Evolutionary conservation across 2,797 vertebrate species (phyloP).

Genomic region (Stomatorhinus walkeri): DNA sequence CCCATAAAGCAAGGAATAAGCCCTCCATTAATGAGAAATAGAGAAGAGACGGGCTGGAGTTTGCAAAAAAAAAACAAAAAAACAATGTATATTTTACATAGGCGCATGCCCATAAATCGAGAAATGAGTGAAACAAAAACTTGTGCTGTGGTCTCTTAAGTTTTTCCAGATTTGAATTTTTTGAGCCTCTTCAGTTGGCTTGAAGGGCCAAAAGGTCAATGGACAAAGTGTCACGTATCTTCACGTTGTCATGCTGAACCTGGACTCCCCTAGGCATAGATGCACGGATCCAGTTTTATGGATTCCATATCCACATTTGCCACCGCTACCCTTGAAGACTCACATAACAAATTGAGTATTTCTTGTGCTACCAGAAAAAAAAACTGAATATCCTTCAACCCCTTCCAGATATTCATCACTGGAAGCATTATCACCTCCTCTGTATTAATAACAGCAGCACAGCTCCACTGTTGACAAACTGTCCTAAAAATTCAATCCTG

Average conservation of each 20-base stretch:
- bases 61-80: background rate
- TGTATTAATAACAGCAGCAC: background rate
- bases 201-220: background rate
- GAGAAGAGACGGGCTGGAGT: background rate
- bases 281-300: background rate
- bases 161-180: background rate
- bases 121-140: background rate
- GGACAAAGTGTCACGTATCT: background rate
- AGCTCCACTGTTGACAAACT: background rate
- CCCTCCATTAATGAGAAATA: background rate
- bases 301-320: background rate
- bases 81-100: background rate
- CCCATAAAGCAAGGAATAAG: background rate
- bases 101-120: background rate
- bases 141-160: background rate
- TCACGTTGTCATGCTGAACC: background rate
- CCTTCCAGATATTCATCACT: background rate
- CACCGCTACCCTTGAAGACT: background rate
- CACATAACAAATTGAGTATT: background rate
- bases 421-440: background rate
- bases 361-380: background rate
- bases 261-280: background rate
- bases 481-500: background rate
- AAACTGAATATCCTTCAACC: background rate
- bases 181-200: background rate